A percentile compares a stretch with the other conserved stretches of the same genome.
Evolutionary conservation across 2,797 vertebrate species (phyloP).

Genomic region (Tokudaia muenninki): DNA sequence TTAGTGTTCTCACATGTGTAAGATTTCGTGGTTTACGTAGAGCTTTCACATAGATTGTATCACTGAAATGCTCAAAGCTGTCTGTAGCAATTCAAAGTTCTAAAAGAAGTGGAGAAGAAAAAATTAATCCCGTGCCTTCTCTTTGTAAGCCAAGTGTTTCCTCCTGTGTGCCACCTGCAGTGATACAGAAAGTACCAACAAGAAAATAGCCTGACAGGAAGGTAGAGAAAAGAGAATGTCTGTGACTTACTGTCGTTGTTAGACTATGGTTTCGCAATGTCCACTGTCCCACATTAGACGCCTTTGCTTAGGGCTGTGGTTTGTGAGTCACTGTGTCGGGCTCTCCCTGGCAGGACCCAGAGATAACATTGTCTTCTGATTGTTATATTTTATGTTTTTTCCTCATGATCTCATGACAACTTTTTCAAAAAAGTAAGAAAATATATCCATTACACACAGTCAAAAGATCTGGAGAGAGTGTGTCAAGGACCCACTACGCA

Average conservation of each 20-base stretch:
- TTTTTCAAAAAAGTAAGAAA: slow-evolving; percentile 23
- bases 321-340: not conserved
- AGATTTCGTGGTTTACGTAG: not conserved
- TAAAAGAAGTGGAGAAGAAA: not conserved
- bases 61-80: not conserved
- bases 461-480: not conserved
- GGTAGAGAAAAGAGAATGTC: not conserved
- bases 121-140: not conserved
- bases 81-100: not conserved
- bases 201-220: not conserved
- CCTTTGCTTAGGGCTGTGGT: not conserved
- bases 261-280: not conserved
- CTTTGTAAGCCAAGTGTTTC: not conserved
- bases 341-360: not conserved
- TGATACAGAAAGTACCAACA: not conserved
- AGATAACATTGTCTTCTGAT: slow-evolving; percentile 32
- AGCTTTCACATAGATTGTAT: not conserved
- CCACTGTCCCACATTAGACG: too few species aligned
- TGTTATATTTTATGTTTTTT: slow-evolving; percentile 7
- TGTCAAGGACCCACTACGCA: not conserved
- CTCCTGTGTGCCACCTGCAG: not conserved
- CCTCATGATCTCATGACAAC: slow-evolving; percentile 2
- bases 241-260: not conserved
- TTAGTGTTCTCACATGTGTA: not conserved
- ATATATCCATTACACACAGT: not conserved